Percentiles rank a stretch among this genome's conserved stretches.
phyloP scores from a whole-genome alignment of 2,888 invertebrate species.

The Nomada lathburiana region DNA sequence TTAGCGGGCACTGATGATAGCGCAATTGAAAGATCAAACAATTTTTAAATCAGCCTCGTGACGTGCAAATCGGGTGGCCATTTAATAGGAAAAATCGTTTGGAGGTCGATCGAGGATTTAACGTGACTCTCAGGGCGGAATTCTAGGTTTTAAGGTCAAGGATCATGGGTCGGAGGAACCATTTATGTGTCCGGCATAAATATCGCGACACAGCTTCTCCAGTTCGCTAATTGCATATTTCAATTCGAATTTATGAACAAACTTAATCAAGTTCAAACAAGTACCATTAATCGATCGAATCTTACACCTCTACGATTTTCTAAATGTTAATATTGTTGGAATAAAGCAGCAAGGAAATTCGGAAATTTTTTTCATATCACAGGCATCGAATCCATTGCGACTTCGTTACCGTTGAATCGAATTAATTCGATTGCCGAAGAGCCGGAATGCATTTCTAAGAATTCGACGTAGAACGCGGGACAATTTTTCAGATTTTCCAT shows the following conservation, averaged over 20 bases:
- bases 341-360: too few species aligned
- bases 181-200: slow-evolving; percentile 2
- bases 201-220: not conserved
- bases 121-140: slow-evolving; percentile 21
- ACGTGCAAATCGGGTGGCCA: not conserved
- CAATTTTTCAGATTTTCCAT: not conserved
- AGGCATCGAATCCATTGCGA: too few species aligned
- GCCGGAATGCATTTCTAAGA: too few species aligned
- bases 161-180: slow-evolving; percentile 25
- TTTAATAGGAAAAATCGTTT: slow-evolving; percentile 40
- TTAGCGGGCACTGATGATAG: not conserved
- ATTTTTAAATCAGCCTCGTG: not conserved
- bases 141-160: slow-evolving; percentile 54
- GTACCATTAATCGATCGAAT: too few species aligned
- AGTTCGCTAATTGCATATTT: not conserved
- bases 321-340: too few species aligned
- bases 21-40: not conserved
- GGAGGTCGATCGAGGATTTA: slow-evolving; percentile 31
- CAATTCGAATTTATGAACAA: not conserved
- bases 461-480: too few species aligned
- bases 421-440: too few species aligned
- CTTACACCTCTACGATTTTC: too few species aligned
- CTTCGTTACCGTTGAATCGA: too few species aligned
- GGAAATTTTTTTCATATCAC: too few species aligned
- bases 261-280: not conserved